These are phyloP conservation scores for Cyrtodaria siliqua DNA, from an alignment of 2,888 invertebrate genomes.

Conservation along the genomic window DNA sequence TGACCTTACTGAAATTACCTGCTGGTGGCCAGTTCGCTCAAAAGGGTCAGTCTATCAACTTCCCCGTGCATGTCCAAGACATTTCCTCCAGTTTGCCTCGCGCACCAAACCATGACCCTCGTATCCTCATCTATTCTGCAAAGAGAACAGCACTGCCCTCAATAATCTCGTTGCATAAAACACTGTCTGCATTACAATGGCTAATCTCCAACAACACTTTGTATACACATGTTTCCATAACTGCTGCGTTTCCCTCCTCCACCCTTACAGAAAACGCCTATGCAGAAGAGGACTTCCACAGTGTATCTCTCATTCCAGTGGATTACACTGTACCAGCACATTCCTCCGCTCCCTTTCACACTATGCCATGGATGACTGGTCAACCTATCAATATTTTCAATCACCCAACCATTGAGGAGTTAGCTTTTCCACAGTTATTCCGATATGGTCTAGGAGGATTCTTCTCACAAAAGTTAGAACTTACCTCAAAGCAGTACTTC, in stretches of 20 bases:
- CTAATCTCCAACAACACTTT: no score
- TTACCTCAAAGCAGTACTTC: slow-evolving; percentile 32
- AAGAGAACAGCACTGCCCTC: neutral
- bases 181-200: no score
- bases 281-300: no score
- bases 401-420: slow-evolving; percentile 21
- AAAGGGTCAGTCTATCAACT: slow-evolving; percentile 37
- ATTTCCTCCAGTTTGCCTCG: slow-evolving; percentile 16
- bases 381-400: slow-evolving; percentile 37
- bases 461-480: no score
- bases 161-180: neutral
- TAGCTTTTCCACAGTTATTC: slow-evolving; percentile 40
- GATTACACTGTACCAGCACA: slow-evolving; percentile 22
- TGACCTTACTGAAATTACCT: slow-evolving; percentile 29
- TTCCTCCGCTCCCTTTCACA: neutral
- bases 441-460: slow-evolving; percentile 30
- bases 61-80: slow-evolving; percentile 24
- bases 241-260: no score
- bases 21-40: slow-evolving; percentile 34
- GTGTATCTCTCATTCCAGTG: slow-evolving; percentile 14
- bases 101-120: neutral
- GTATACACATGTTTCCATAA: no score
- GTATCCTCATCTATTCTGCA: neutral
- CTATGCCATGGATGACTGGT: slow-evolving; percentile 21
- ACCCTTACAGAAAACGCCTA: no score